phyloP scores from a whole-genome alignment of 2,888 invertebrate species.

The Galerucella pusilla region DNA sequence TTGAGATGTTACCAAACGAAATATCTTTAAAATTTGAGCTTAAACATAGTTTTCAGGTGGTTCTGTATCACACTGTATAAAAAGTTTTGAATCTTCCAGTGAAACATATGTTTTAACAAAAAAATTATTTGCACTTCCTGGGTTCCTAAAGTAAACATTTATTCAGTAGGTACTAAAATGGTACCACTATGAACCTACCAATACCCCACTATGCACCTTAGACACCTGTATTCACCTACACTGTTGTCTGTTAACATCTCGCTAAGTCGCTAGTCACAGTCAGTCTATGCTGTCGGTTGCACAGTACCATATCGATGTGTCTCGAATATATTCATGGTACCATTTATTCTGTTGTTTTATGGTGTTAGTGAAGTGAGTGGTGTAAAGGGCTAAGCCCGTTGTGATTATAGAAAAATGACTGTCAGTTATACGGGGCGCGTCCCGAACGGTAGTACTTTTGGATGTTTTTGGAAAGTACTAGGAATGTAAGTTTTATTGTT shows the following conservation, averaged over 20 bases:
- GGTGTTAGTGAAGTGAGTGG: constrained; percentile 45
- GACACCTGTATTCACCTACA: constrained; percentile 51
- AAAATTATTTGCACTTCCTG: background rate
- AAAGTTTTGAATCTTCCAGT: background rate
- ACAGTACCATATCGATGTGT: constrained; percentile 36
- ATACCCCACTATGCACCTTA: constrained; percentile 48
- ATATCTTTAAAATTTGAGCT: too few species aligned
- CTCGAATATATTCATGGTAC: constrained; percentile 27
- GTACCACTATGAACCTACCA: constrained; percentile 20
- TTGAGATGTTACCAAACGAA: too few species aligned
- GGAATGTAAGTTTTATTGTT: constrained; percentile 56
- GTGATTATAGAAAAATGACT: constrained; percentile 72
- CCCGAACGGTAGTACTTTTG: constrained; percentile 92
- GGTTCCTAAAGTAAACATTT: background rate
- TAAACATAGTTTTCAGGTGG: too few species aligned
- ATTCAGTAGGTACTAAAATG: constrained; percentile 9
- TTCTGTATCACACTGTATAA: background rate
- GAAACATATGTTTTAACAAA: background rate
- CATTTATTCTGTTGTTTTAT: constrained; percentile 22
- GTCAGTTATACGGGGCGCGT: constrained; percentile 91
- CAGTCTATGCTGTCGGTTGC: constrained; percentile 43
- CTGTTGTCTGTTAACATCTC: constrained; percentile 41
- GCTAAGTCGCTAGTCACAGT: constrained; percentile 32
- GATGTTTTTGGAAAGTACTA: constrained; percentile 86
- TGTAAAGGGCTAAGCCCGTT: constrained; percentile 42